phyloP scores from a whole-genome alignment of 2,888 invertebrate species.

The Eupithecia tripunctaria region DNA sequence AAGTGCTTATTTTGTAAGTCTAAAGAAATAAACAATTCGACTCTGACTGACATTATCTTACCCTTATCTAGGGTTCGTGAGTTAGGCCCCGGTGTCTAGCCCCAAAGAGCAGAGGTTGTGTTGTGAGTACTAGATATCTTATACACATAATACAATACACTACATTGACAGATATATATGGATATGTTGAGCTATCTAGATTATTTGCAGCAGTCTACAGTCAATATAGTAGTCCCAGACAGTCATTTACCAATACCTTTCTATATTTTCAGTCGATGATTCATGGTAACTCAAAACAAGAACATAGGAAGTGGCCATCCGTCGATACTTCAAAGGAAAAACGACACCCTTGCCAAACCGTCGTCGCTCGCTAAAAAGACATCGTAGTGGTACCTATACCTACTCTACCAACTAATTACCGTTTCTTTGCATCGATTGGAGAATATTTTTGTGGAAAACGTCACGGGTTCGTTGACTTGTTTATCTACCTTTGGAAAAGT shows the following conservation, averaged over 20 bases:
- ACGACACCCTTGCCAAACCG: slow-evolving; percentile 60
- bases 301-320: slow-evolving; percentile 29
- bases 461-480: slow-evolving; percentile 40
- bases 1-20: too few species aligned
- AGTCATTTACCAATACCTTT: background rate
- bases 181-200: too few species aligned
- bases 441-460: slow-evolving; percentile 39
- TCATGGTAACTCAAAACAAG: background rate
- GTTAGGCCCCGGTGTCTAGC: too few species aligned
- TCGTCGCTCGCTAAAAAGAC: slow-evolving; percentile 58
- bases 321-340: slow-evolving; percentile 46
- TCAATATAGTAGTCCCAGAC: background rate
- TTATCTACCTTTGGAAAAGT: slow-evolving; percentile 28
- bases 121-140: too few species aligned
- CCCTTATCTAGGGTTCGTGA: too few species aligned
- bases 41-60: too few species aligned
- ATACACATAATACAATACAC: too few species aligned
- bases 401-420: slow-evolving; percentile 46
- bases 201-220: too few species aligned
- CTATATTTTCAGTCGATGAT: background rate
- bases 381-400: slow-evolving; percentile 50
- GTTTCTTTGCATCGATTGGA: slow-evolving; percentile 30
- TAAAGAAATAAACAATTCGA: too few species aligned
- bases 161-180: too few species aligned
- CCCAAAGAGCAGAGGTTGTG: too few species aligned